Evolutionary conservation across 2,113 vertebrate species (phyloP).

Genomic region (Oryzias woworae): DNA sequence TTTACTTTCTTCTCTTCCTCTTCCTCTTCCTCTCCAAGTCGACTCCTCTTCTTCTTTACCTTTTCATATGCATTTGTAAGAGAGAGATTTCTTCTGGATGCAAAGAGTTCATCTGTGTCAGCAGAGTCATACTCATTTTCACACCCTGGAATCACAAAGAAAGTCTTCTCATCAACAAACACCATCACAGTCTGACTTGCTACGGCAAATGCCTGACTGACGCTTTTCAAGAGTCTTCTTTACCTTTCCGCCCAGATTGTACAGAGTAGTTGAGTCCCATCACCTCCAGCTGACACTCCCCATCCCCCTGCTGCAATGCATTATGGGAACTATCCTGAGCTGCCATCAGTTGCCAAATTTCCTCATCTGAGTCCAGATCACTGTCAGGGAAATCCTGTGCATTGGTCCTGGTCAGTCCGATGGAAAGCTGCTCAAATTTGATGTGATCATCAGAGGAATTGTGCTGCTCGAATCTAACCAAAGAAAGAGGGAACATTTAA

Average conservation of each 20-base stretch:
- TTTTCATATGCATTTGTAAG: constrained; percentile 1
- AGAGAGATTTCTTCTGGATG: constrained; percentile 48
- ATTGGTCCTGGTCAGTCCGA: neutral
- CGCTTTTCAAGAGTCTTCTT: neutral
- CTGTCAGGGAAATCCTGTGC: constrained; percentile 37
- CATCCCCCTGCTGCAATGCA: constrained; percentile 18
- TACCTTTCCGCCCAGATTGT: constrained; percentile 57
- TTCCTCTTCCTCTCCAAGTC: neutral
- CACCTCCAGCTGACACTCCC: constrained; percentile 79
- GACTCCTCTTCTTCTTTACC: constrained; percentile 17
- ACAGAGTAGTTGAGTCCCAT: constrained; percentile 81
- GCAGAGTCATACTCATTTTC: constrained; percentile 82
- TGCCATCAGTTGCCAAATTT: constrained; percentile 70
- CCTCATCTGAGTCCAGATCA: constrained; percentile 83
- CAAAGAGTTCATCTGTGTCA: constrained; percentile 89
- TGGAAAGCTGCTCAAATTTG: neutral
- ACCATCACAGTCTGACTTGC: neutral
- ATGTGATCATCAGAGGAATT: neutral
- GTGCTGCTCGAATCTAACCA: constrained; percentile 7
- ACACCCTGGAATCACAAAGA: constrained; percentile 20
- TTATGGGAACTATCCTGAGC: constrained; percentile 52
- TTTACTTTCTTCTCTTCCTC: constrained; percentile 3
- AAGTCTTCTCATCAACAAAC: neutral
- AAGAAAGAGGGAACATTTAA: neutral
- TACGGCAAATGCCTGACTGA: neutral